Evolutionary conservation across 2,888 invertebrate genomes (phyloP), one percentile per base, ranked within the genome.

Genomic region (Dicyrtoma fusca): DNA sequence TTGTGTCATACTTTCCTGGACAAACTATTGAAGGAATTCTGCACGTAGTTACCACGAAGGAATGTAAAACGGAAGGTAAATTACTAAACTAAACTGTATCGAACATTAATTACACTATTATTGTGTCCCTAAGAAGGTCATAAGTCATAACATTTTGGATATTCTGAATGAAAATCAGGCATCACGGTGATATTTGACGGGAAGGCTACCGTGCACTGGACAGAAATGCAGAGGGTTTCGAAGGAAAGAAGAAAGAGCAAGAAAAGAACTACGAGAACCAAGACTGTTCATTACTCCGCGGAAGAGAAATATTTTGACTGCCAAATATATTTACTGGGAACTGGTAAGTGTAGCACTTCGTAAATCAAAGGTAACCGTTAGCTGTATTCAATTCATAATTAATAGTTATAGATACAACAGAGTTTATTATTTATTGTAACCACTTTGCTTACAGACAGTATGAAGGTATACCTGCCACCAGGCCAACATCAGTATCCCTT

Each of bases 401-500:
- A 5, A 34, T 34, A 34, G 34, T 34, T 34, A 5, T 34, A 34
- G 8, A 34, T 34, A 34, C 3, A 34, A 8, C 8, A 34, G 8
- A 34, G 8, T 34, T 5, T 34, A 5, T 34, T 8, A n/a, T n/a
- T n/a, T n/a, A n/a, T n/a, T n/a, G n/a, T n/a, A n/a, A n/a, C n/a
- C n/a, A n/a, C n/a, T n/a, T n/a, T n/a, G n/a, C n/a, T n/a, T 34
- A 8, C 34, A 34, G 34, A 8, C 3, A 8, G 8, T 34, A 5
- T 34, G 34, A 8, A 34, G 8, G 34, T 34, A 88, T 72, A 90
- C 89, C 82, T 92, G 65, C 88, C 89, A 25, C 83, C 88, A 19
- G 94, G 94, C 0, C 86, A 87, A 76, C 88, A 91, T 81, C 87
- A 87, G 2, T 95, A 91, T 83, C 92, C 92, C 17, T 94, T 95